Conservation (phyloP, 92 coral and sea anemone genomes). For the Parazoanthus swiftii region DNA sequence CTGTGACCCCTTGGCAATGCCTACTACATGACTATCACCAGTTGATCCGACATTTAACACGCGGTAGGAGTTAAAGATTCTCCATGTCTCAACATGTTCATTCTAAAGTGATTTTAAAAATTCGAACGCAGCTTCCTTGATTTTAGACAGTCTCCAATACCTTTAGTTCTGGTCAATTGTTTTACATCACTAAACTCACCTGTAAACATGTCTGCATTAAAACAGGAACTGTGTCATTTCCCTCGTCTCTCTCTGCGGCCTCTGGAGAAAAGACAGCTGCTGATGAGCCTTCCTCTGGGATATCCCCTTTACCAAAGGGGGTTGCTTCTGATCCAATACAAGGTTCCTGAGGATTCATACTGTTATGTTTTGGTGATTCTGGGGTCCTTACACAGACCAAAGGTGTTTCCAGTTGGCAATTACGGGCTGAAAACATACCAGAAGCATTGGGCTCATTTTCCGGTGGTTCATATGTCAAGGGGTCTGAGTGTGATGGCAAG, state of each 20-base stretch:
- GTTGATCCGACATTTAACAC: too few relatives aligned
- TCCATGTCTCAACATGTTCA: too few relatives aligned
- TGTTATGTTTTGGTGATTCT: constrained; percentile 5
- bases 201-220: constrained; percentile 79
- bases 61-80: neutral
- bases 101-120: too few relatives aligned
- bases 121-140: too few relatives aligned
- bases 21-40: too few relatives aligned
- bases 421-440: neutral
- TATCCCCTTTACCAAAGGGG: constrained; percentile 69
- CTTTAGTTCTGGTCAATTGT: too few relatives aligned
- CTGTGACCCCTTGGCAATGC: too few relatives aligned
- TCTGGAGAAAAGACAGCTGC: constrained; percentile 5
- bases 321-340: constrained; percentile 70
- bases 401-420: neutral
- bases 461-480: neutral
- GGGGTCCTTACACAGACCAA: neutral
- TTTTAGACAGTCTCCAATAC: too few relatives aligned
- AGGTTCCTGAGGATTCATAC: constrained; percentile 51
- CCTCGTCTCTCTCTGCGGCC: neutral
- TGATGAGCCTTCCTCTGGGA: constrained; percentile 52
- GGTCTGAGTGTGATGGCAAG: neutral
- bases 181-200: constrained; percentile 39
- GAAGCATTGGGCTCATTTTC: neutral
- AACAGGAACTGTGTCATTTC: constrained; percentile 49